Percentiles rank a stretch among this genome's conserved stretches.
These are phyloP conservation scores for Nothocercus julius DNA, from an alignment of 2,113 vertebrate species.

Conservation along the genomic window DNA sequence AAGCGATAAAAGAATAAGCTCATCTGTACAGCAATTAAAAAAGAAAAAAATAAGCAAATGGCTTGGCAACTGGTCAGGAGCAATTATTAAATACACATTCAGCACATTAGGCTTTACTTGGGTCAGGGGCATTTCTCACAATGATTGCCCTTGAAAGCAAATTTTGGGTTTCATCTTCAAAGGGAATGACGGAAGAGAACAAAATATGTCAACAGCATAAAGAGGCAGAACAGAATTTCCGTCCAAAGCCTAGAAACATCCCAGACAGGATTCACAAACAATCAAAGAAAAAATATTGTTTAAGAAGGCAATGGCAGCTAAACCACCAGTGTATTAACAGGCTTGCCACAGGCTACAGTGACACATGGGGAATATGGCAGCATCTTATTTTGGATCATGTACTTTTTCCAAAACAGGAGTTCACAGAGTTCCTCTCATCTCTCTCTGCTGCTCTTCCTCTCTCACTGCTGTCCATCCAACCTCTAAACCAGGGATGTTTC, in stretches of 20 bases:
- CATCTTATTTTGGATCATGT: not conserved
- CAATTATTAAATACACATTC: not conserved
- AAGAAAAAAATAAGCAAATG: not conserved
- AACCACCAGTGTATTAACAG: not conserved
- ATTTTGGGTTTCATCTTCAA: conserved; percentile 2
- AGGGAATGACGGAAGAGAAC: not conserved
- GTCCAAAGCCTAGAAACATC: not conserved
- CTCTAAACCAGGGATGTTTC: not conserved
- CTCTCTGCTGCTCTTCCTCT: not conserved
- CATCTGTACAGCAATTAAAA: not conserved
- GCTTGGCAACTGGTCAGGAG: not conserved
- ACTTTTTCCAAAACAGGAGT: not conserved
- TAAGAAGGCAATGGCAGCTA: not conserved
- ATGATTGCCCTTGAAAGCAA: not conserved
- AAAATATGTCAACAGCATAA: not conserved
- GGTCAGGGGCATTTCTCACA: not conserved
- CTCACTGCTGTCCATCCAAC: not conserved
- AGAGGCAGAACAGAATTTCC: not conserved
- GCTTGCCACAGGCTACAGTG: not conserved
- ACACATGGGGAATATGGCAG: not conserved
- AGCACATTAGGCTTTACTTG: not conserved
- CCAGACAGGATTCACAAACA: not conserved
- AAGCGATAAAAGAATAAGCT: not conserved
- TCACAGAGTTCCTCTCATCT: not conserved
- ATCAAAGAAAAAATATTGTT: not conserved